phyloP scores from a whole-genome alignment of 1,140 invertebrate species.

The Anthonomus grandis region DNA sequence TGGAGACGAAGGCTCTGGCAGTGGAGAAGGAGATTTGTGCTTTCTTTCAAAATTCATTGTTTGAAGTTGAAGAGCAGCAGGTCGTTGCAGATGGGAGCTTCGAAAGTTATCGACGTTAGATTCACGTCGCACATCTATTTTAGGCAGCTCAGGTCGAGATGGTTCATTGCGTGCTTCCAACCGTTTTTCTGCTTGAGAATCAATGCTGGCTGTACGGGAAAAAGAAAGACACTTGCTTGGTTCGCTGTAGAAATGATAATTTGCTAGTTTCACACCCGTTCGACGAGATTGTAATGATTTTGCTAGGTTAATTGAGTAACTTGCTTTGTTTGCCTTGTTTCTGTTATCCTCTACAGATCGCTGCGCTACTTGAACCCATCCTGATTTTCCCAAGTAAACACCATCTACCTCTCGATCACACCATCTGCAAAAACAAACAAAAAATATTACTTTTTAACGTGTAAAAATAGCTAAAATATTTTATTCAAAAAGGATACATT shows the following conservation, averaged over 20 bases:
- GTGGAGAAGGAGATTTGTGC: conserved; percentile 49
- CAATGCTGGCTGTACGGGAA: conserved; percentile 15
- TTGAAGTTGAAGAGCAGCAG: conserved; percentile 35
- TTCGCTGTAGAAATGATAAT: conserved; percentile 59
- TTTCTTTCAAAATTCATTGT: conserved; percentile 42
- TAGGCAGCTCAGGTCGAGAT: background rate
- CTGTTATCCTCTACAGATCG: conserved; percentile 56
- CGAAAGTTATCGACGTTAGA: conserved; percentile 28
- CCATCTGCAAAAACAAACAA: conserved; percentile 51
- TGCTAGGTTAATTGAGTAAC: conserved; percentile 45
- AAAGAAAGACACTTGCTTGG: conserved; percentile 48
- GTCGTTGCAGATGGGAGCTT: no score
- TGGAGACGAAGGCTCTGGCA: conserved; percentile 50
- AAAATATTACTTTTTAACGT: no score
- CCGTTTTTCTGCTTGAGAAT: conserved; percentile 2
- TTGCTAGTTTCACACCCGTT: conserved; percentile 53
- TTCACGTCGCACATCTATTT: background rate
- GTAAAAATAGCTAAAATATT: no score
- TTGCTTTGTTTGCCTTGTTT: no score
- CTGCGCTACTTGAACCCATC: conserved; percentile 61
- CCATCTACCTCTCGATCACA: conserved; percentile 59
- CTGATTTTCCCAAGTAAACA: conserved; percentile 56
- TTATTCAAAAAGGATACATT: no score
- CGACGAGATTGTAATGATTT: conserved; percentile 47
- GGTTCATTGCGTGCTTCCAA: background rate